phyloP scores from a whole-genome alignment of 2,113 vertebrate species.

The Alectura lathami region DNA sequence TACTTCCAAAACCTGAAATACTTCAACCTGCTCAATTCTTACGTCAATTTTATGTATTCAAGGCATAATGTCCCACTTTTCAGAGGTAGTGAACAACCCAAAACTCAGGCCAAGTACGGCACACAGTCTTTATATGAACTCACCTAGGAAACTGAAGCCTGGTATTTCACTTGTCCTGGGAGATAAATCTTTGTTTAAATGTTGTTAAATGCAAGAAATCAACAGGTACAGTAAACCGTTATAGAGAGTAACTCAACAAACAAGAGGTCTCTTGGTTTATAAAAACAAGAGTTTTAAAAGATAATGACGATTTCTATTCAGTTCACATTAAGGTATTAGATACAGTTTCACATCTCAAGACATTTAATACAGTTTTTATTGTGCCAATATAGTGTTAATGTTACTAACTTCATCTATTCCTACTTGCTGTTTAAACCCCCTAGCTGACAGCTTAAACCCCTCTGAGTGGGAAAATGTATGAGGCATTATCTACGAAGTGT shows the following conservation, averaged over 20 bases:
- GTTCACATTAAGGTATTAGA: background rate
- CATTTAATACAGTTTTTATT: slow-evolving; percentile 14
- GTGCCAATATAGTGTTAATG: background rate
- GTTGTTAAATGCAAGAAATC: background rate
- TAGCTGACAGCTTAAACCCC: slow-evolving; percentile 29
- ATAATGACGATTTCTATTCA: slow-evolving; percentile 8
- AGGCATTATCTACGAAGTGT: slow-evolving; percentile 40
- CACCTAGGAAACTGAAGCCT: background rate
- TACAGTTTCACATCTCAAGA: background rate
- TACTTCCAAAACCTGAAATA: slow-evolving; percentile 49
- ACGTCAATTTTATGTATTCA: slow-evolving; percentile 56
- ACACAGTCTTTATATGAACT: background rate
- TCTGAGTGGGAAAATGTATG: slow-evolving; percentile 44
- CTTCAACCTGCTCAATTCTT: slow-evolving; percentile 52
- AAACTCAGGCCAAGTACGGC: background rate
- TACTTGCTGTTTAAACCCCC: slow-evolving; percentile 14
- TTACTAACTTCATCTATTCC: slow-evolving; percentile 35
- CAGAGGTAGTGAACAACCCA: background rate
- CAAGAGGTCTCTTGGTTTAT: background rate
- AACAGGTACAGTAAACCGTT: background rate
- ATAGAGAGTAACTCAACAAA: background rate
- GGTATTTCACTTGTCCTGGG: background rate
- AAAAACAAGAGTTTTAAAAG: slow-evolving; percentile 9
- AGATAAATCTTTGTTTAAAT: background rate
- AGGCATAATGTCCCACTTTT: slow-evolving; percentile 43